Evolutionary conservation across 2,888 invertebrate species (phyloP), one percentile per base, ranked within the genome.

Genomic region (Leucophenga montana): DNA sequence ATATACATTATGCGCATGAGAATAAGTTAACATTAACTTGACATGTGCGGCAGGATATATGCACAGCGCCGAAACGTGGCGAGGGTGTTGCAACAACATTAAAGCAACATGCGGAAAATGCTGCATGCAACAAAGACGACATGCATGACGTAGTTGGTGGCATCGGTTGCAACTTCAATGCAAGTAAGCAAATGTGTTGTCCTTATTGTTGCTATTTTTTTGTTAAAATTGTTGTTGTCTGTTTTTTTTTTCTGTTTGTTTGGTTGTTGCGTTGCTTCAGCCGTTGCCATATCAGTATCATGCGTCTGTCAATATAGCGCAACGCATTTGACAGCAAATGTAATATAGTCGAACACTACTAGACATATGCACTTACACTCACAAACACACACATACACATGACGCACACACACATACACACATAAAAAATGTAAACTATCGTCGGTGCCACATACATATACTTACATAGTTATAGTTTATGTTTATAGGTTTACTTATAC

Each of bases 301-400:
- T 76, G 75, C 77, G 77, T 75, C 78, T 82, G 85, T 85, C 84
- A 85, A 85, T 85, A 85, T 82, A 76, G 83, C 78, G 80, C 76
- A 62, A 76, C 80, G 78, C 80, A 75, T 77, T 82, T 81, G 85
- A 85, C 85, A 83, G 79, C 75, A 80, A 83, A 85, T 82, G 82
- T 83, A 85, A 85, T 84, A 83, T 82, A 81, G 80, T 82, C 77
- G 71, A 73, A 71, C 20, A 13, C 75, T 1, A 44, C 50, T 50
- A 62, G 14, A 59, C 59, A 31, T 33, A 59, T 59, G 33, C 33
- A 59, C 4, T 59, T 65, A 69, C 71, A 70, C 61, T 66, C 64
- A 70, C 57, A 71, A 68, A 68, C 20, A 69, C 72, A 62, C 46
- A 56, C 67, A 64, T 44, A 53, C 39, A 68, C 70, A 27, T 50